Evolutionary conservation across 2,113 vertebrate genomes (phyloP).

Genomic region (Sinosuthora webbiana): DNA sequence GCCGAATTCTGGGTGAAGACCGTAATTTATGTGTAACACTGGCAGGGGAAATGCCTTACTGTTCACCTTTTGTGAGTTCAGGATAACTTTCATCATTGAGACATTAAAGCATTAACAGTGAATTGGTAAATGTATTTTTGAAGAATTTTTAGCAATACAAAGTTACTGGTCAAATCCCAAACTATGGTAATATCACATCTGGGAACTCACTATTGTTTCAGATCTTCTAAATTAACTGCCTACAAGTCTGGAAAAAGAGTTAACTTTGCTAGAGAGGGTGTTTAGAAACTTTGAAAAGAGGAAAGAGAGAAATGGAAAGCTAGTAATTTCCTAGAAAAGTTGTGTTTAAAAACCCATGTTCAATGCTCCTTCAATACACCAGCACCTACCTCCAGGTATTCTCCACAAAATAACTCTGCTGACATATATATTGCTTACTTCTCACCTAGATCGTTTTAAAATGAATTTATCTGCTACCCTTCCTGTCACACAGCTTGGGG

Average conservation of each 20-base stretch:
- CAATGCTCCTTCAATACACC: not conserved
- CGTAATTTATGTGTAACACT: not conserved
- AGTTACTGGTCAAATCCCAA: not conserved
- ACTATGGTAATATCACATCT: not conserved
- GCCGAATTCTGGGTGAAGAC: not conserved
- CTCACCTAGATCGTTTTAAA: not conserved
- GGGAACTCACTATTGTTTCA: not conserved
- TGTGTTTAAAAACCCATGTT: not conserved
- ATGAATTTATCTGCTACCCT: not conserved
- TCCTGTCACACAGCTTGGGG: not conserved
- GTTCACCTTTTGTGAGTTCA: not conserved
- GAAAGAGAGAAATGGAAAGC: not conserved
- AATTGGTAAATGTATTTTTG: not conserved
- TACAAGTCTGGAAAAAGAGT: not conserved
- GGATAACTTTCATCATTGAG: not conserved
- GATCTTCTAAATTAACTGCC: not conserved
- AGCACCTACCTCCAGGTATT: not conserved
- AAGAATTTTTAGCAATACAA: not conserved
- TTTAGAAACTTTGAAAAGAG: not conserved
- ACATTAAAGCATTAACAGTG: not conserved
- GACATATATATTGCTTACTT: not conserved
- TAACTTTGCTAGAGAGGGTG: not conserved
- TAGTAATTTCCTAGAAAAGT: constrained; percentile 9
- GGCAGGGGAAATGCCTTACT: not conserved
- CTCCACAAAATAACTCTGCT: not conserved